Base-by-base conservation (phyloP, 2,797 vertebrate genomes). In the Epinephelus awoara region DNA sequence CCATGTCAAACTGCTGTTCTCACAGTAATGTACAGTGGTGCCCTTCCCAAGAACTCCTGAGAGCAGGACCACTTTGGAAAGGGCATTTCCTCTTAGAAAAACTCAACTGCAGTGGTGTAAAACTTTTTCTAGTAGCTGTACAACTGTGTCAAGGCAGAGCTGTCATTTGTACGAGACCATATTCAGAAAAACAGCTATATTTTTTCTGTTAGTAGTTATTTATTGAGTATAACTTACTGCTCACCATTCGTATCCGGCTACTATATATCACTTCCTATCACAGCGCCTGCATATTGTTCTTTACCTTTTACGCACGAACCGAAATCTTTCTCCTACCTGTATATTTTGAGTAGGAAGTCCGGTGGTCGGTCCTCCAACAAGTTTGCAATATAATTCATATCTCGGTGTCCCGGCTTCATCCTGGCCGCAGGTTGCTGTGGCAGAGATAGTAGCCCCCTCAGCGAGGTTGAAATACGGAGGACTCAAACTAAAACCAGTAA, bases 401-500 rank as follows among this genome's bases (percentile, higher is more conserved):
- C 91, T 93, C 58, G 95, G 92, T 55, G 76, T 73, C 49, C 88
- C 93, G 6, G 46, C 62, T 27, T 92, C 93, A 79, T 96, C 96
- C 93, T 97, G 94, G 0, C 98, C 98, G 91, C 98, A 99, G 85
- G 97, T 99, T 83, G 97, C 98, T 0, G 96, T 96, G 9, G 97
- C 96, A 67, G 94, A 94, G 78, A 98, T 95, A 34, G 44, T 59
- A 8, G 97, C 92, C 0, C 94, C 90, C 40, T 94, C 84, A 0
- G 97, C 97, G 87, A 98, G 94, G 94, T 98, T 98, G 92, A 98
- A 97, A 86, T 97, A 97, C 57, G 97, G 96, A 6, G 98, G 98
- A 67, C 94, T 96, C 68, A 98, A 92, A 86, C 95, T 96, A 86
- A 93, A 95, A 57, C 91, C 93, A 2, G 89, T 93, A 5, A 89